Evolutionary conservation across 2,797 vertebrate species (phyloP).

Genomic region (Acipenser oxyrinchus): DNA sequence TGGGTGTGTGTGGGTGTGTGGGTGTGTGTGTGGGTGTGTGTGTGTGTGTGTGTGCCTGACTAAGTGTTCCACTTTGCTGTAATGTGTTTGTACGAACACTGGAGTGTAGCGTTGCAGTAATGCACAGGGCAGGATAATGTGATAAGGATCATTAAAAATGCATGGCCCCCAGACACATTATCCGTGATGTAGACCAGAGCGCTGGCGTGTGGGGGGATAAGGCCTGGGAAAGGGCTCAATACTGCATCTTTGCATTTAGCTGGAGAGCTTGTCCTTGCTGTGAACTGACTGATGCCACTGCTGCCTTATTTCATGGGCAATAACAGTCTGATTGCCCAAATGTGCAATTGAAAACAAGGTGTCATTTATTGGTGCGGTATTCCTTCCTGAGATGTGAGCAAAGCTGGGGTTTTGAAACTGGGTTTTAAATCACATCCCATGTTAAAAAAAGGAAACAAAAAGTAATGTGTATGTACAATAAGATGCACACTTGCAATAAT

Average conservation of each 20-base stretch:
- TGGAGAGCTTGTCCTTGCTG: conserved; percentile 29
- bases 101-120: conserved; percentile 56
- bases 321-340: conserved; percentile 44
- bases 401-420: too few relatives aligned
- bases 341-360: conserved; percentile 39
- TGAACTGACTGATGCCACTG: conserved; percentile 28
- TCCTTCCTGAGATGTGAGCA: too few relatives aligned
- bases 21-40: conserved; percentile 13
- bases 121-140: conserved; percentile 57
- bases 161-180: conserved; percentile 58
- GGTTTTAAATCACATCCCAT: too few relatives aligned
- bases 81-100: conserved; percentile 35
- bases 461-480: too few relatives aligned
- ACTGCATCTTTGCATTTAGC: conserved; percentile 28
- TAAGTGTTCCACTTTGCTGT: conserved; percentile 27
- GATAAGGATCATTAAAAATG: conserved; percentile 77
- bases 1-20: conserved; percentile 15
- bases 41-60: conserved; percentile 8
- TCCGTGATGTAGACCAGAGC: conserved; percentile 42
- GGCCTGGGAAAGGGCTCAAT: conserved; percentile 12
- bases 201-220: conserved; percentile 43
- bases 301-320: conserved; percentile 38
- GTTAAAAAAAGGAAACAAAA: too few relatives aligned
- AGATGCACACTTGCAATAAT: too few relatives aligned
- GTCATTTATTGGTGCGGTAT: conserved; percentile 21